These are phyloP conservation scores for Chelonus insularis DNA, from an alignment of 1,140 invertebrate genomes.

Conservation along the genomic window DNA sequence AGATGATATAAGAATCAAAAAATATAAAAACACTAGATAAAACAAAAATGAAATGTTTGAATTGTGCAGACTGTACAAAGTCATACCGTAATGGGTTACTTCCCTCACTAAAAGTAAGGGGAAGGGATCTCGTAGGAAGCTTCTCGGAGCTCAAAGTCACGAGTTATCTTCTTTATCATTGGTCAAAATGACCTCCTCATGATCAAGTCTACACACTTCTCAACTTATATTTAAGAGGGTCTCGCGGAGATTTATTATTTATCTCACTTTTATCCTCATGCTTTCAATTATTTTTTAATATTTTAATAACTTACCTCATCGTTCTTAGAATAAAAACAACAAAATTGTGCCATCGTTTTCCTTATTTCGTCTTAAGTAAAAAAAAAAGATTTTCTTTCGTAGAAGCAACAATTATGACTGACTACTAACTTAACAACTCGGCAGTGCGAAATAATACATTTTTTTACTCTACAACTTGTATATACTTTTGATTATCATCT, in stretches of 20 bases:
- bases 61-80: slow-evolving; percentile 56
- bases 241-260: background rate
- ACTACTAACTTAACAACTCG: background rate
- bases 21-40: background rate
- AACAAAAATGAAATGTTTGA: slow-evolving; percentile 11
- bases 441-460: background rate
- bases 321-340: background rate
- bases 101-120: slow-evolving; percentile 41
- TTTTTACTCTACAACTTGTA: background rate
- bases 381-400: background rate
- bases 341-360: background rate
- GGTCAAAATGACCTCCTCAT: slow-evolving; percentile 51
- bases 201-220: slow-evolving; percentile 46
- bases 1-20: background rate
- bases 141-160: slow-evolving; percentile 55
- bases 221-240: slow-evolving; percentile 12
- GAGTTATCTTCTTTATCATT: slow-evolving; percentile 49
- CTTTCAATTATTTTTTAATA: background rate
- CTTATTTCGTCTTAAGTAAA: background rate
- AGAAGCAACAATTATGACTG: background rate
- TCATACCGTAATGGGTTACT: slow-evolving; percentile 54
- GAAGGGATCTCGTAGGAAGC: slow-evolving; percentile 54
- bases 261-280: background rate
- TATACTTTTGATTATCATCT: background rate
- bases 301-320: slow-evolving; percentile 12